Evolutionary conservation across 2,113 vertebrate genomes (phyloP), one percentile per base, ranked within the genome.

Genomic region (Sciurus niger): DNA sequence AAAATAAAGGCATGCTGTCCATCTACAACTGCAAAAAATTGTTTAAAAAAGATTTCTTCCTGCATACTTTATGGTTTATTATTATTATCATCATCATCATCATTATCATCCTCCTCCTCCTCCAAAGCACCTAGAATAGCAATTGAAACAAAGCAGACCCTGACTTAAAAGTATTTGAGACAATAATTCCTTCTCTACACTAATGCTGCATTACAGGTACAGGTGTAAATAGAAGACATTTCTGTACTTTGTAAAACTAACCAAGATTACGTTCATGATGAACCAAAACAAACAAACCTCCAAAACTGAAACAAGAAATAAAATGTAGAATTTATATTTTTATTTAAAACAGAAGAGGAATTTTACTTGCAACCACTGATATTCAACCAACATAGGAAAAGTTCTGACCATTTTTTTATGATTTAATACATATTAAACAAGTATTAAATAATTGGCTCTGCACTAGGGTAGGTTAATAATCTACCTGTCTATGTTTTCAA

Each of bases 361-460:
- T 8, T 34, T 83, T 51, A 94, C 28, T 82, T 89, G 25, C 40
- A 91, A 87, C 12, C 53, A 73, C 51, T 89, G 13, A 87, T 48
- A 60, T 37, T 32, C 37, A 83, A 84, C 7, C 20, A 12, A 74
- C 25, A 93, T 18, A 90, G 60, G 68, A 74, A 85, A 74, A 85
- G 7, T 25, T 89, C 51, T 48, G 16, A 53, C 22, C n/a, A 95
- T 72, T 55, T 89, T 55, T 89, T 6, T 92, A 93, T 85, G 40
- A 96, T 46, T 73, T 73, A 96, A 70, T 32, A 87, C 9, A 48
- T 18, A 80, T 53, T 84, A 58, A 90, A 74, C 10, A 84, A 90
- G 11, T 63, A 89, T n/a, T 96, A 74, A 89, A 76, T 32, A 91
- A 25, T 34, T 91, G 48, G 53, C 6, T 51, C 8, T 40, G 34